Evolutionary conservation across 2,888 invertebrate genomes (phyloP), one percentile per base, ranked within the genome.

Genomic region (Agrypnus murinus): DNA sequence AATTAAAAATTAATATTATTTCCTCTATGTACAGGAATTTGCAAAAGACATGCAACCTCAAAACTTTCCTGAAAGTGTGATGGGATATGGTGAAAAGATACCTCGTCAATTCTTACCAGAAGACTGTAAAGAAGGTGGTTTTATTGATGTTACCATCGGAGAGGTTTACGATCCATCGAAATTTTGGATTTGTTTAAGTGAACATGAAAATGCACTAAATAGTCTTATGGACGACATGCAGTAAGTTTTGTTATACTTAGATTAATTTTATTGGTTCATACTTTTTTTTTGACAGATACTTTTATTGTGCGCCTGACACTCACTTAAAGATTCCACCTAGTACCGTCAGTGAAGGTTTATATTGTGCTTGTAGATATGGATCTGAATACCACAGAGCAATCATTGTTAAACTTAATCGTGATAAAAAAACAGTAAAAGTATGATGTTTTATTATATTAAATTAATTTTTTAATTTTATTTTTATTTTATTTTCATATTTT

Each of bases 141-240:
- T 57, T 53, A 66, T 88, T 6, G 86, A 86, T 76, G 84, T 89
- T 59, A 76, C 82, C 19, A 84, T 89, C 50, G 87, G 85, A 12
- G 89, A 86, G 84, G 86, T 89, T 74, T 89, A 88, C 83, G 89
- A 89, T 74, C 87, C 88, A 45, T 87, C 88, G 25, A 89, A 89
- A 82, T 87, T 89, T 82, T 89, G 89, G 89, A 77, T 89, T 73
- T 83, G 86, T 74, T 84, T 87, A 10, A 84, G 83, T 0, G 59
- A 77, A 0, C 14, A 19, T 10, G 38, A 12, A 7, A 74, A 84
- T 80, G 74, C 83, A 77, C 83, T 89, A 81, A 85, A 88, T 74
- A 71, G 79, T 4, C 72, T 88, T 58, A 89, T 89, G 89, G 86
- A 88, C 76, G 85, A 87, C 9, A 87, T 89, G 86, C 87, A 86